Evolutionary conservation across 2,888 invertebrate genomes (phyloP), one percentile per base, ranked within the genome.

Genomic region (Ichneumoninae sp.): DNA sequence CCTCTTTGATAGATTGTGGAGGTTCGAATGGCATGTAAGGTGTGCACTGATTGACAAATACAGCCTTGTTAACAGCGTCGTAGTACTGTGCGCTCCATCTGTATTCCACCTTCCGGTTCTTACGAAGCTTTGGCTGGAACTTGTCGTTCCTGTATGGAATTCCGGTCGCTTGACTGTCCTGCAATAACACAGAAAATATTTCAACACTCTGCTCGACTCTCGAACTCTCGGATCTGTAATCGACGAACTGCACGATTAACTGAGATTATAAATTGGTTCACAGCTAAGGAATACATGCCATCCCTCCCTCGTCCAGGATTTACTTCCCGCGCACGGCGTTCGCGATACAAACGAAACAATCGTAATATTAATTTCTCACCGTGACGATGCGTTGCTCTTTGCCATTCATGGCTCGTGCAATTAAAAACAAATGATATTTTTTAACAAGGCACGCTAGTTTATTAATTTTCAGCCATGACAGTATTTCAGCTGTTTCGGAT

Each of bases 31-130:
- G 91, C 75, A 85, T 87, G 71, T 91, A 90, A 3, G 92, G 89
- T 6, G 83, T 65, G 26, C 83, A 60, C 60, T 89, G 88, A 33
- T 86, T 81, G n/a, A 85, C 66, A 84, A 93, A 93, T 30, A 93
- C 88, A 74, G 92, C 89, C 69, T 91, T 88, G 81, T 88, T 90
- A 10, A 93, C 73, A 60, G 91, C 89, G 52, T 83, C 71, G 30
- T 88, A 89, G 87, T 93, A 93, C 7, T 89, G 85, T 3, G 71
- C 54, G 40, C 92, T 91, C 89, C 90, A 89, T 86, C 87, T 88
- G 4, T 86, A 80, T 57, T 90, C 89, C 26, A 88, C 40, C 78
- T 87, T 91, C 19, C 86, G 87, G 85, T 89, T 91, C 33, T 87
- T 92, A 30, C 89, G 86, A 36, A 93, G 79, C 73, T 85, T 91